These are phyloP conservation scores for Eremophila alpestris DNA, from an alignment of 2,797 vertebrate genomes.

Conservation along the genomic window DNA sequence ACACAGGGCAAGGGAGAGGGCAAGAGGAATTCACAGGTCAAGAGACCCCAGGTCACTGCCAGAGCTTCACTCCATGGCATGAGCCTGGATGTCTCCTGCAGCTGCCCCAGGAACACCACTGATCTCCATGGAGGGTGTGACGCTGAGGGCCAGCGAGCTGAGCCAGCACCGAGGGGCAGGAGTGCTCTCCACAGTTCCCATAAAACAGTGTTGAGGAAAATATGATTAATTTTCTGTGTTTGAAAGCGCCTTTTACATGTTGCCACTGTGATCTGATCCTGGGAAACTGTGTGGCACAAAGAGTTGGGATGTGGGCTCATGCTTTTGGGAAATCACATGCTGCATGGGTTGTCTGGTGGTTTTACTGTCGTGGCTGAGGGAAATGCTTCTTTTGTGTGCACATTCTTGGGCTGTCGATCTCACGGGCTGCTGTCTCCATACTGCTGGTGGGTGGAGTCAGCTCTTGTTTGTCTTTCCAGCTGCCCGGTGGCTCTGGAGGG, in stretches of 20 bases:
- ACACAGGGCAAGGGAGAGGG: not conserved
- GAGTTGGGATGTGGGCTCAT: slow-evolving; percentile 22
- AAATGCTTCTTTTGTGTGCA: slow-evolving; percentile 60
- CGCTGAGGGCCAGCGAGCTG: fast-evolving
- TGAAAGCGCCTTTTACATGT: not conserved
- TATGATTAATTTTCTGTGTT: slow-evolving; percentile 23
- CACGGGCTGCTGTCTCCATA: slow-evolving; percentile 49
- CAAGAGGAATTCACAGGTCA: not conserved
- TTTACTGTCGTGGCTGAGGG: slow-evolving; percentile 53
- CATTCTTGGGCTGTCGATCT: slow-evolving; percentile 54
- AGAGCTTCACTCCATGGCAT: not conserved
- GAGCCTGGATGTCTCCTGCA: not conserved
- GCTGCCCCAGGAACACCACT: not conserved
- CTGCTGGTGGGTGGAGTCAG: slow-evolving; percentile 56
- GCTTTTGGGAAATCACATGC: slow-evolving; percentile 66
- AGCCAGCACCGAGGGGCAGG: not conserved
- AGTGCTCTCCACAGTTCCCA: not conserved
- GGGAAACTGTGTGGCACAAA: slow-evolving; percentile 49
- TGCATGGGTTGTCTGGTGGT: slow-evolving; percentile 67
- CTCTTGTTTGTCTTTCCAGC: slow-evolving; percentile 43
- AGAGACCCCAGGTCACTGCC: not conserved
- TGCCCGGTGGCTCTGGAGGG: not conserved
- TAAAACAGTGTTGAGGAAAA: slow-evolving; percentile 37
- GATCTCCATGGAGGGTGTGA: not conserved
- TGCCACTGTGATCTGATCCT: slow-evolving; percentile 47